Conservation (phyloP, 1,140 invertebrate genomes). For the Sitodiplosis mosellana region DNA sequence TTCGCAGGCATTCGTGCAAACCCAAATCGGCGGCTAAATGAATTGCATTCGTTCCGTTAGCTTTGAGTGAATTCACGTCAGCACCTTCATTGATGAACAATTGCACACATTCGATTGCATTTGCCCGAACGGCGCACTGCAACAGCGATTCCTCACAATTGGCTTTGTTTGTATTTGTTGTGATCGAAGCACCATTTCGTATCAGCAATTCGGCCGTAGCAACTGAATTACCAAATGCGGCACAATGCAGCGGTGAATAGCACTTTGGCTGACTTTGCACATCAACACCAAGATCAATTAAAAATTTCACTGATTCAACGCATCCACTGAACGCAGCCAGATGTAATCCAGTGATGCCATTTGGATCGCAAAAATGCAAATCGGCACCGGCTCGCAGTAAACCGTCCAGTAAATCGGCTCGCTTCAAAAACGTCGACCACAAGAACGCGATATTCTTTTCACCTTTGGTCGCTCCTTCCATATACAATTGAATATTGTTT, state of each 20-base stretch:
- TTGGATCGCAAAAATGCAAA: slow-evolving; percentile 42
- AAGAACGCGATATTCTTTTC: slow-evolving; percentile 49
- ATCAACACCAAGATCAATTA: slow-evolving; percentile 45
- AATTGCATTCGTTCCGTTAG: slow-evolving; percentile 51
- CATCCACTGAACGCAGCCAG: slow-evolving; percentile 59
- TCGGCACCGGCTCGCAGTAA: slow-evolving; percentile 45
- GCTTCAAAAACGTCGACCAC: slow-evolving; percentile 48
- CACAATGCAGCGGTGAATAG: slow-evolving; percentile 59
- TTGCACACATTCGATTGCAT: slow-evolving; percentile 50
- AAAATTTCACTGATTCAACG: slow-evolving; percentile 42
- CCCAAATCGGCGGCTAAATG: slow-evolving; percentile 59
- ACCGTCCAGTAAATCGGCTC: slow-evolving; percentile 37
- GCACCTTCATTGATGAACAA: slow-evolving; percentile 49
- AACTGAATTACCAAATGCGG: slow-evolving; percentile 56
- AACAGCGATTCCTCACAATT: slow-evolving; percentile 56
- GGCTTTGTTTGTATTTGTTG: slow-evolving; percentile 31
- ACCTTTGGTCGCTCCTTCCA: slow-evolving; percentile 33
- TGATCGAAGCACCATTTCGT: slow-evolving; percentile 39
- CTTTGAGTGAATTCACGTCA: slow-evolving; percentile 45
- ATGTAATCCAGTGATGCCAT: slow-evolving; percentile 50
- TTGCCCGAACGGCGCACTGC: slow-evolving; percentile 55
- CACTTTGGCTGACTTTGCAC: slow-evolving; percentile 44
- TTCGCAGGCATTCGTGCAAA: slow-evolving; percentile 43
- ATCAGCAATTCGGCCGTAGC: slow-evolving; percentile 52
- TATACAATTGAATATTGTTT: slow-evolving; percentile 30